Conservation (phyloP, 2,888 invertebrate species). For the Lymantria dispar region DNA sequence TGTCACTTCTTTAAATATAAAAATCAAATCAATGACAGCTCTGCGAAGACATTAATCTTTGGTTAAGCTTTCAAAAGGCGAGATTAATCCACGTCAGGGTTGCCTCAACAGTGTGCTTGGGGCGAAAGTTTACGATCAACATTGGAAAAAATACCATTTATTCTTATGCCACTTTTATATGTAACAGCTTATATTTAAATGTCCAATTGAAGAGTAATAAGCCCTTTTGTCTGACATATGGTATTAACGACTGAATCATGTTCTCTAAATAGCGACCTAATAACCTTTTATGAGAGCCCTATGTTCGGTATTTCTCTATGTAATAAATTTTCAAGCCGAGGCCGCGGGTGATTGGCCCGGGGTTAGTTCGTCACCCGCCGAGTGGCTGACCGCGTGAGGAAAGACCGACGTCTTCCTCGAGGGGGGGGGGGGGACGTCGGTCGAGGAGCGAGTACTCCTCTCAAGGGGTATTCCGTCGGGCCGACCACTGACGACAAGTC, state of each 20-base stretch:
- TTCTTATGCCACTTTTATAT: constrained; percentile 29
- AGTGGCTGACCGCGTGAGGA: no score
- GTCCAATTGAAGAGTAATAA: not conserved
- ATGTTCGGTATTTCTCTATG: no score
- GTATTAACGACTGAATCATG: constrained; percentile 17
- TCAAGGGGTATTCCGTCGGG: no score
- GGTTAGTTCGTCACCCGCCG: no score
- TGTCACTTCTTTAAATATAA: not conserved
- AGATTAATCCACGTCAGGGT: constrained; percentile 49
- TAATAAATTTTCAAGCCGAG: no score
- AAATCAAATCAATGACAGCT: not conserved
- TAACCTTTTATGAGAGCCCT: no score
- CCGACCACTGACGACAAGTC: no score
- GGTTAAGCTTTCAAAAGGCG: constrained; percentile 46
- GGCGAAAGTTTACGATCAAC: constrained; percentile 44
- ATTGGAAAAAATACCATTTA: constrained; percentile 19
- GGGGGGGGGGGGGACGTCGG: no score
- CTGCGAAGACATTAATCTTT: constrained; percentile 31
- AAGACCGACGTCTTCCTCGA: no score
- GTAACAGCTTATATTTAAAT: constrained; percentile 19
- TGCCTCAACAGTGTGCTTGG: constrained; percentile 43
- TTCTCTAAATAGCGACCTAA: no score
- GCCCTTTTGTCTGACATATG: constrained; percentile 3
- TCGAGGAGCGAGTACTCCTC: no score
- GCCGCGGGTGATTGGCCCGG: no score